Conservation (phyloP, 2,888 invertebrate genomes). For the Acrocyrtus sp. region DNA sequence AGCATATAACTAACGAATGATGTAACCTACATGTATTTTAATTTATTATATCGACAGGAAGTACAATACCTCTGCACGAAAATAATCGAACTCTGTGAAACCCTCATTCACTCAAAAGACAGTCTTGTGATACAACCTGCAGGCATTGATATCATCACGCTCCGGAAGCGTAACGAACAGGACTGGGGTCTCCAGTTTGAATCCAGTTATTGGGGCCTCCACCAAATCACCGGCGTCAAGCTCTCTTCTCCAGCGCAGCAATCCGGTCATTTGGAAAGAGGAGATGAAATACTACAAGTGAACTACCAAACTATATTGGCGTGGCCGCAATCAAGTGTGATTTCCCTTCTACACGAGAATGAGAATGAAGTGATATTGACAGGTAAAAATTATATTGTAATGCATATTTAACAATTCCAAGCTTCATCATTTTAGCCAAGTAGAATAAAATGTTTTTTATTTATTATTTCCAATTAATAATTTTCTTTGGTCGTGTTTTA, state of each 20-base stretch:
- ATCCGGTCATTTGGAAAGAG: slow-evolving; percentile 91
- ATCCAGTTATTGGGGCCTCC: slow-evolving; percentile 80
- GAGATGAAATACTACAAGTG: slow-evolving; percentile 96
- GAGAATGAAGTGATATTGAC: slow-evolving; percentile 84
- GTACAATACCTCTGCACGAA: slow-evolving; percentile 61
- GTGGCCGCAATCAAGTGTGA: slow-evolving; percentile 83
- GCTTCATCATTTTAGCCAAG: too few relatives aligned
- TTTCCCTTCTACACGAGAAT: slow-evolving; percentile 78
- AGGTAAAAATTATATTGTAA: too few relatives aligned
- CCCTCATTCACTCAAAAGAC: slow-evolving; percentile 69
- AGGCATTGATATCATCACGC: slow-evolving; percentile 86
- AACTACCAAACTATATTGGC: slow-evolving; percentile 76
- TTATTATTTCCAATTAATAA: too few relatives aligned
- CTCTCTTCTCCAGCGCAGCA: slow-evolving; percentile 92
- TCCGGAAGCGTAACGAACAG: slow-evolving; percentile 79
- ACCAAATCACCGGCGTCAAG: slow-evolving; percentile 88
- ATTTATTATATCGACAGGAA: slow-evolving; percentile 37
- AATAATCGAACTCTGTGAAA: slow-evolving; percentile 59
- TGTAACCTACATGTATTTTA: neutral
- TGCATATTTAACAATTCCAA: too few relatives aligned
- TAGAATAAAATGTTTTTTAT: too few relatives aligned
- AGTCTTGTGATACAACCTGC: slow-evolving; percentile 92
- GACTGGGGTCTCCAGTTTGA: slow-evolving; percentile 91
- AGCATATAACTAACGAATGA: neutral
- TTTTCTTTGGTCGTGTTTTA: too few relatives aligned